These are phyloP conservation scores for Amia ocellicauda DNA, from an alignment of 2,113 vertebrate species.

Conservation along the genomic window DNA sequence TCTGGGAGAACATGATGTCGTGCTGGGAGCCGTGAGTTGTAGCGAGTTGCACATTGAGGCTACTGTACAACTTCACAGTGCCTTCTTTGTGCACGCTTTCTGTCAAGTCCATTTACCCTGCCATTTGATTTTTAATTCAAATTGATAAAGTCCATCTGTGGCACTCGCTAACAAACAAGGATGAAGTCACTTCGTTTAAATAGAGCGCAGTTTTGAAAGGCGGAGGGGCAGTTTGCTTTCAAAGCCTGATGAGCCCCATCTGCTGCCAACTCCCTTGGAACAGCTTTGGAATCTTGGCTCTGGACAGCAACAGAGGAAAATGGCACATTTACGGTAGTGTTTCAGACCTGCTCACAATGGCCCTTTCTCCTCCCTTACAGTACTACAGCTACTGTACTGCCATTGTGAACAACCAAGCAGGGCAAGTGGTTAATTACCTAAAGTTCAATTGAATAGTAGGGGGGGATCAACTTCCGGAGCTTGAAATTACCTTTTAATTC, in stretches of 20 bases:
- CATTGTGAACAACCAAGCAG: too few relatives aligned
- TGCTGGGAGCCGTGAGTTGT: slow-evolving; percentile 13
- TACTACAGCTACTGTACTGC: too few relatives aligned
- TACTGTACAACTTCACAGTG: slow-evolving; percentile 29
- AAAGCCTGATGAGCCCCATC: not conserved
- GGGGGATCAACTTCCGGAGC: too few relatives aligned
- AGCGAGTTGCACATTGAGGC: slow-evolving; percentile 6
- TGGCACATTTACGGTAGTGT: too few relatives aligned
- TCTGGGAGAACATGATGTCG: slow-evolving; percentile 25
- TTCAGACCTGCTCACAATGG: not conserved
- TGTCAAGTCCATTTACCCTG: not conserved
- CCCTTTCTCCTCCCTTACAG: not conserved
- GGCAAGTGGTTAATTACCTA: too few relatives aligned
- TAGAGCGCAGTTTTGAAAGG: not conserved
- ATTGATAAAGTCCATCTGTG: slow-evolving; percentile 20
- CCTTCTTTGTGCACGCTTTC: slow-evolving; percentile 24
- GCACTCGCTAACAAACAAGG: slow-evolving; percentile 10
- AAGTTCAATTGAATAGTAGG: too few relatives aligned
- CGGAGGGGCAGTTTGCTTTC: slow-evolving; percentile 2
- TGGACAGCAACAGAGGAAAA: not conserved
- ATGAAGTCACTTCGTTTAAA: slow-evolving; percentile 22
- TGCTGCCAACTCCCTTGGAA: not conserved
- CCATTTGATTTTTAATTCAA: slow-evolving; percentile 7
- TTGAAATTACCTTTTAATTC: too few relatives aligned
- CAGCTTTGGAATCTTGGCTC: slow-evolving; percentile 14